Evolutionary conservation across 2,888 invertebrate genomes (phyloP).

Genomic region (Eilema depressum): DNA sequence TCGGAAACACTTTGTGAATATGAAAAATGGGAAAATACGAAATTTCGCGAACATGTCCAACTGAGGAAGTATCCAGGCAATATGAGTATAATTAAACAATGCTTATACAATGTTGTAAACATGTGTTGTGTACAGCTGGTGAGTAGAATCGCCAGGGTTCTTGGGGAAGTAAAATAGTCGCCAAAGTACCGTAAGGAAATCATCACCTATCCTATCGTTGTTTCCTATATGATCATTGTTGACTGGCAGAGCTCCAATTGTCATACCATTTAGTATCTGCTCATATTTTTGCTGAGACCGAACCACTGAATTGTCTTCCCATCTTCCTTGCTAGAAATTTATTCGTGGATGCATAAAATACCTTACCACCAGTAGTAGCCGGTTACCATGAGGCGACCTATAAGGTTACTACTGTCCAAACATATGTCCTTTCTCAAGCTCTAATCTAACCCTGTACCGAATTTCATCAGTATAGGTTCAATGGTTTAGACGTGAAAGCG

Average conservation of each 20-base stretch:
- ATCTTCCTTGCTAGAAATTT: neutral
- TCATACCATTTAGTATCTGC: neutral
- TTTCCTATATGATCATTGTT: neutral
- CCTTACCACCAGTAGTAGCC: neutral
- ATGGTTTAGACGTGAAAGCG: too few species aligned
- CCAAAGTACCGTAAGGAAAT: neutral
- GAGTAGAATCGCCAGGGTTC: neutral
- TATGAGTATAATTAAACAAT: neutral
- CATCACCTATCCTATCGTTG: neutral
- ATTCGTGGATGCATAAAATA: neutral
- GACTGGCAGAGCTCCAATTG: conserved; percentile 1
- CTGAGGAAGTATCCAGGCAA: too few species aligned
- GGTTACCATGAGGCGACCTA: too few species aligned
- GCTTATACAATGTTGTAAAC: neutral
- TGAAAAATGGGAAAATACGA: too few species aligned
- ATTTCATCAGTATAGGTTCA: too few species aligned
- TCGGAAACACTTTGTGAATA: too few species aligned
- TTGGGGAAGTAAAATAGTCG: neutral
- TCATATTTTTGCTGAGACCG: neutral
- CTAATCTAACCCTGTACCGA: too few species aligned
- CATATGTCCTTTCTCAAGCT: too few species aligned
- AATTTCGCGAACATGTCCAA: too few species aligned
- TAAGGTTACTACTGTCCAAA: too few species aligned
- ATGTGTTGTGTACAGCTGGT: neutral
- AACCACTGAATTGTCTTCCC: neutral